Percentiles rank a stretch among this genome's conserved stretches.
phyloP scores from a whole-genome alignment of 2,888 invertebrate species.

The Eristalis pertinax region DNA sequence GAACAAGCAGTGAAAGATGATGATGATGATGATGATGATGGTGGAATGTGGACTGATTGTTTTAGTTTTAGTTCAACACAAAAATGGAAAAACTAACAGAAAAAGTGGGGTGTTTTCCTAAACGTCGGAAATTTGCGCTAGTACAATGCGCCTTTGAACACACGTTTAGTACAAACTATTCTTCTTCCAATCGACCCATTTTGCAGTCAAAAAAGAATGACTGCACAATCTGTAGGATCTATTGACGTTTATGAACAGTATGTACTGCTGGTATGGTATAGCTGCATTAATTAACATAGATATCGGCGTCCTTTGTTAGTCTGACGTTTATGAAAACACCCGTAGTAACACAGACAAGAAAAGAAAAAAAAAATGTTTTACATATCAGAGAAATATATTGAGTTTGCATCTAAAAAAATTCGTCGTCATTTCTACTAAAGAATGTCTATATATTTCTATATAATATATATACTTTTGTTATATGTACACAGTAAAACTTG shows the following conservation, averaged over 20 bases:
- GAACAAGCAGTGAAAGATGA: constrained; percentile 5
- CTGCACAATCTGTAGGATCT: too few relatives aligned
- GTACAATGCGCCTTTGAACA: too few relatives aligned
- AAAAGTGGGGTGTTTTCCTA: too few relatives aligned
- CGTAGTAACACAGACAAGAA: not conserved
- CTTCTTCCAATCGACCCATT: too few relatives aligned
- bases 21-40: not conserved
- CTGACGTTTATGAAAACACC: too few relatives aligned
- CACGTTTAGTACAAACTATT: too few relatives aligned
- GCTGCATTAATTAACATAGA: too few relatives aligned
- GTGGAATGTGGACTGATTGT: constrained; percentile 46
- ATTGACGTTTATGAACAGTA: too few relatives aligned
- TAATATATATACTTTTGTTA: constrained; percentile 33
- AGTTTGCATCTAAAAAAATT: constrained; percentile 62
- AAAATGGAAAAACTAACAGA: constrained; percentile 1
- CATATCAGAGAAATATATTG: constrained; percentile 43
- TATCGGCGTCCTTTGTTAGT: too few relatives aligned
- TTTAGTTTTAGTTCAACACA: constrained; percentile 10
- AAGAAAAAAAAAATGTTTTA: constrained; percentile 1
- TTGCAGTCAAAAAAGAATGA: too few relatives aligned
- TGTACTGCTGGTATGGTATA: too few relatives aligned
- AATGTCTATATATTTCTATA: constrained; percentile 46
- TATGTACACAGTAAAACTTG: constrained; percentile 65
- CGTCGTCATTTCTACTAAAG: constrained; percentile 64
- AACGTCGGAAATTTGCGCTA: too few relatives aligned